A percentile compares a stretch with the other conserved stretches of the same genome.
These are phyloP conservation scores for Emmelina monodactyla DNA, from an alignment of 2,888 invertebrate genomes.

Conservation along the genomic window DNA sequence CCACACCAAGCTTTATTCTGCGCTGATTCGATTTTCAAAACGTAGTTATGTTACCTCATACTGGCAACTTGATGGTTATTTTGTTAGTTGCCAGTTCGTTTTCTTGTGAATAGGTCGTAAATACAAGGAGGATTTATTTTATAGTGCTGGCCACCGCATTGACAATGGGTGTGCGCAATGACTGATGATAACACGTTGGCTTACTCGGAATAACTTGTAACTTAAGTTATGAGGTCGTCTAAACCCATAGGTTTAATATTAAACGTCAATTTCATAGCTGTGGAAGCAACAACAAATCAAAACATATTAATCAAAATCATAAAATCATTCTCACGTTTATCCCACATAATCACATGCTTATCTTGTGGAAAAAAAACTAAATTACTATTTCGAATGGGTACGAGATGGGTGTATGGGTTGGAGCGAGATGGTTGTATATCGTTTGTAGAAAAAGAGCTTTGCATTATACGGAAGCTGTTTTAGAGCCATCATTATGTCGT, in stretches of 20 bases:
- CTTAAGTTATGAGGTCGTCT: neutral
- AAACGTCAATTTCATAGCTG: neutral
- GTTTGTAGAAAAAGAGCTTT: neutral
- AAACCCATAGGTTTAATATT: neutral
- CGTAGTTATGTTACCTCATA: constrained; percentile 17
- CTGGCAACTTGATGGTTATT: constrained; percentile 35
- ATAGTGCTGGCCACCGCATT: neutral
- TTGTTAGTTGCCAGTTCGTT: constrained; percentile 13
- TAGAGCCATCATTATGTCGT: neutral
- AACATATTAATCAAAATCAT: neutral
- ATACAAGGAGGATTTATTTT: neutral
- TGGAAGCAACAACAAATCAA: neutral
- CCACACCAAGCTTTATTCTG: too few species aligned
- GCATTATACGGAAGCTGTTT: neutral
- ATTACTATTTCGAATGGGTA: neutral
- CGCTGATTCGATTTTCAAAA: constrained; percentile 49
- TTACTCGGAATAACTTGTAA: neutral
- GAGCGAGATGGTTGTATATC: neutral
- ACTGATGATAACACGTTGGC: neutral
- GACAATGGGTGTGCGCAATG: neutral
- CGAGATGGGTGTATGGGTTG: neutral
- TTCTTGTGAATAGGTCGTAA: neutral
- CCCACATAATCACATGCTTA: neutral
- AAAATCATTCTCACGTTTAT: constrained; percentile 1
- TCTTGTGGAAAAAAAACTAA: neutral